phyloP scores from a whole-genome alignment of 2,113 vertebrate genomes.

The Tragelaphus scriptus region DNA sequence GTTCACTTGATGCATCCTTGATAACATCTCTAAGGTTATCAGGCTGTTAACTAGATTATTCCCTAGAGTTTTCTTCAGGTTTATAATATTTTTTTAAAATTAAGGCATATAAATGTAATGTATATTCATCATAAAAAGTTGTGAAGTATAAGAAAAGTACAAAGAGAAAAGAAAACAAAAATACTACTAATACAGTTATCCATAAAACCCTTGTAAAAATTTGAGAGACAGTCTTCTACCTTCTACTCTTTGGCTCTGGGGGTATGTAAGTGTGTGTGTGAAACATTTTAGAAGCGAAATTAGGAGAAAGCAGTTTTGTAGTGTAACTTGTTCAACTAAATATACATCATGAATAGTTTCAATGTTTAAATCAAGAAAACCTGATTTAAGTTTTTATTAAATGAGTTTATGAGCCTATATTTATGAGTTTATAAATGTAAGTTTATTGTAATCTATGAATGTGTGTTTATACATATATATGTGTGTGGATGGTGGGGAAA shows the following conservation, averaged over 20 bases:
- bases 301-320: neutral
- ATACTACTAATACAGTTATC: neutral
- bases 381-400: neutral
- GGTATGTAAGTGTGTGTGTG: neutral
- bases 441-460: neutral
- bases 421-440: conserved; percentile 10
- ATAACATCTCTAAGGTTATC: neutral
- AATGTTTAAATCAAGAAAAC: neutral
- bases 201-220: neutral
- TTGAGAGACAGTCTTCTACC: neutral
- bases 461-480: neutral
- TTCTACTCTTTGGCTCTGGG: neutral
- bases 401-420: neutral
- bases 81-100: neutral
- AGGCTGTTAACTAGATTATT: neutral
- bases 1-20: neutral
- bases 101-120: neutral
- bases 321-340: neutral
- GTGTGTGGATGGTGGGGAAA: neutral
- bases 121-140: neutral
- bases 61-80: neutral
- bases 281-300: neutral
- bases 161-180: neutral
- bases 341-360: neutral
- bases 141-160: neutral